Evolutionary conservation across 2,797 vertebrate genomes (phyloP), one percentile per base, ranked within the genome.

Genomic region (Enteromius viviparus): DNA sequence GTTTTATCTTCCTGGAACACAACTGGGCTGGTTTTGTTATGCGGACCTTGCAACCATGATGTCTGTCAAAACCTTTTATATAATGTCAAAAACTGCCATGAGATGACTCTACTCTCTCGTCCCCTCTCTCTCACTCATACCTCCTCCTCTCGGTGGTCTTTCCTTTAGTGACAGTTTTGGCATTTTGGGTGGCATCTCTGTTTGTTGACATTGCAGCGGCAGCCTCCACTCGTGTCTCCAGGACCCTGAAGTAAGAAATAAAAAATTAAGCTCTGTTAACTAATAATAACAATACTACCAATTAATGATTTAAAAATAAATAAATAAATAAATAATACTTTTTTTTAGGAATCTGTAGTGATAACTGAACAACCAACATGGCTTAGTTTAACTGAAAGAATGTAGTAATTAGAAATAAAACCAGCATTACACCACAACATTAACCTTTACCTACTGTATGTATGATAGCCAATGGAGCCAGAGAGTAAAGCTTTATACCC

Each of bases 191-290:
- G 96, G 81, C 96, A 97, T 88, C 94, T 94, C 86, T 95, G 94
- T 26, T 94, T 95, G 29, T 96, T 94, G 74, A 96, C 85, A 2
- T 96, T 96, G 90, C 96, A 97, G 71, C 92, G 95, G 51, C 96
- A 97, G 29, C 96, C 96, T 2, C 93, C 96, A 0, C 94, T 96
- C 23, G 94, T 96, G 92, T 97, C 96, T n/a, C 96, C 96, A 0
- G 96, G 95, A 51, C 96, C 96, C 96, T 97, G 89, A n/a, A 85
- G 47, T 81, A 3, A 53, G 88, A 83, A 66, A 60, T 6, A 47
- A 40, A n/a, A 21, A 14, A 23, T 3, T 17, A 32, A 51, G 6
- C 47, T 68, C 29, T 47, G 37, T 60, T 72, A 34, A 3, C 37
- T 34, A 47, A 19, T 32, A 45, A 47, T 9, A 42, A 10, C 66